Conservation (phyloP, 2,797 vertebrate species). For the Oryzias dopingdopingensis region DNA sequence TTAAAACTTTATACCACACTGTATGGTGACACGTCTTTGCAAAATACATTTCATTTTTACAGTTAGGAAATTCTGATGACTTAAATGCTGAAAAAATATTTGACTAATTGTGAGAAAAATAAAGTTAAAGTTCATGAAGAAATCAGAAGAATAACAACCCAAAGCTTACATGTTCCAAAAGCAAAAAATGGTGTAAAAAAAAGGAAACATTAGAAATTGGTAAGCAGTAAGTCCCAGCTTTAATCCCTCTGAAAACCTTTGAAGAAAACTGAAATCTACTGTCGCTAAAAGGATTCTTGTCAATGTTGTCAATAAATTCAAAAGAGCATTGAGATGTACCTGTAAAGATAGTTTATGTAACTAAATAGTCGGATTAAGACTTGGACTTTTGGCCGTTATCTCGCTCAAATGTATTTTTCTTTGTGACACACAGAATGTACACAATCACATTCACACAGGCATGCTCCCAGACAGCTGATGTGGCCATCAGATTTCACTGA, state of each 20-base stretch:
- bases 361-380: neutral
- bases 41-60: too few relatives aligned
- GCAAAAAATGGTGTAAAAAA: neutral
- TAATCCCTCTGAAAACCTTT: neutral
- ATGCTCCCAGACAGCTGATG: constrained; percentile 86
- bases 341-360: neutral
- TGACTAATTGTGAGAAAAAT: neutral
- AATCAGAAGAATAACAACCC: neutral
- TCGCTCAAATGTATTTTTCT: constrained; percentile 23
- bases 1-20: too few relatives aligned
- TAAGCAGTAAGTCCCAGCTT: neutral
- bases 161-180: neutral
- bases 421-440: constrained; percentile 15
- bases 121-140: neutral
- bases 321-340: neutral
- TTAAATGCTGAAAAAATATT: neutral
- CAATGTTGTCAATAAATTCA: too few relatives aligned
- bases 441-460: constrained; percentile 60
- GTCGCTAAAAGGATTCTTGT: neutral
- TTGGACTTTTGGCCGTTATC: neutral
- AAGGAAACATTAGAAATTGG: neutral
- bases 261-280: neutral
- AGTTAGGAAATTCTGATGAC: neutral
- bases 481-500: constrained; percentile 86
- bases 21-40: too few relatives aligned